phyloP scores from a whole-genome alignment of 2,113 vertebrate genomes.

The Taxidea taxus region DNA sequence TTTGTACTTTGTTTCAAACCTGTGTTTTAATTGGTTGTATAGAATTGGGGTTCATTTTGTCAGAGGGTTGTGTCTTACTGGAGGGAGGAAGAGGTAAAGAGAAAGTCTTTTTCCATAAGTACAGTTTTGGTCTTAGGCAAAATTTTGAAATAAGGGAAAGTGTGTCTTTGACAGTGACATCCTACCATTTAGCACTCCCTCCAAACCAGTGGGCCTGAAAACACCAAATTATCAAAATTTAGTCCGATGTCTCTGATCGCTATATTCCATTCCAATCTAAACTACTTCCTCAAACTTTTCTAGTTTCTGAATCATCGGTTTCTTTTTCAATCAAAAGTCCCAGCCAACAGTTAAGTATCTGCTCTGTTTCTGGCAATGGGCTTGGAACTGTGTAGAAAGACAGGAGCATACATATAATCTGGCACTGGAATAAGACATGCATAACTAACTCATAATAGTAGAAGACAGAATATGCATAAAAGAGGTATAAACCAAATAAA shows the following conservation, averaged over 20 bases:
- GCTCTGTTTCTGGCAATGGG: not conserved
- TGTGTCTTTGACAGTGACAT: not conserved
- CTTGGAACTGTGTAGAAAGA: not conserved
- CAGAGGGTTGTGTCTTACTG: not conserved
- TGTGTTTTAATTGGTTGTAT: not conserved
- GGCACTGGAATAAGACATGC: not conserved
- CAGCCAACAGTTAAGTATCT: not conserved
- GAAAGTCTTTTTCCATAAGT: not conserved
- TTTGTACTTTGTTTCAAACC: not conserved
- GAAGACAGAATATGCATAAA: not conserved
- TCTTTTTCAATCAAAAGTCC: not conserved
- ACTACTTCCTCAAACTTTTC: not conserved
- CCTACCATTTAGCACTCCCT: not conserved
- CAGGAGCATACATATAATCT: not conserved
- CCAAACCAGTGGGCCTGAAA: not conserved
- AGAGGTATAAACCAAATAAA: not conserved
- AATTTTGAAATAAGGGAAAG: not conserved
- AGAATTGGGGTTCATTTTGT: conserved; percentile 23
- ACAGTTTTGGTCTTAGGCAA: not conserved
- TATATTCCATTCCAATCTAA: not conserved
- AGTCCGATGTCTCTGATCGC: not conserved
- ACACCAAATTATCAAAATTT: not conserved
- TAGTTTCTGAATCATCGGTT: not conserved
- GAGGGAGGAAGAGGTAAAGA: not conserved
- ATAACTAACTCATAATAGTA: not conserved